Evolutionary conservation across 2,888 invertebrate species (phyloP).

Genomic region (Congeria kusceri): DNA sequence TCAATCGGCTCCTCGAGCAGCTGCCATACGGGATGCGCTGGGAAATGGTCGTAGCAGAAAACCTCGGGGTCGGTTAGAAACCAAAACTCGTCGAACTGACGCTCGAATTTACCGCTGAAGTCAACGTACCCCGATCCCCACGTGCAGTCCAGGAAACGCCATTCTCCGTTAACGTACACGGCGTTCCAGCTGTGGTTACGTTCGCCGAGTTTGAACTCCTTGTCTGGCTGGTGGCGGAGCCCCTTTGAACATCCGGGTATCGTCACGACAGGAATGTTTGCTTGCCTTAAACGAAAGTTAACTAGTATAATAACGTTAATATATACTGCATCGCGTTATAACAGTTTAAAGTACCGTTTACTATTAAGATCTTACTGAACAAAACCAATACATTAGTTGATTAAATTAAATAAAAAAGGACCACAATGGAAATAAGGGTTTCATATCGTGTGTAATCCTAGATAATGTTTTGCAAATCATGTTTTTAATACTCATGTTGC

Average conservation of each 20-base stretch:
- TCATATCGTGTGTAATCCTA: no score
- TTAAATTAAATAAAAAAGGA: no score
- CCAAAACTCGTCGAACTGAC: constrained; percentile 72
- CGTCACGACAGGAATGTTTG: constrained; percentile 59
- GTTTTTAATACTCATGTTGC: no score
- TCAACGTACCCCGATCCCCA: constrained; percentile 69
- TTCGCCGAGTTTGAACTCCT: constrained; percentile 44
- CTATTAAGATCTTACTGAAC: no score
- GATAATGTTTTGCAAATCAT: no score
- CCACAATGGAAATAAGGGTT: no score
- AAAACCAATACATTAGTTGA: no score
- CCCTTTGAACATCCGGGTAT: constrained; percentile 70
- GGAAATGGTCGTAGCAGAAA: constrained; percentile 71
- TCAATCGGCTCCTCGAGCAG: constrained; percentile 68
- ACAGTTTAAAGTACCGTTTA: no score
- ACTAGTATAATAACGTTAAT: no score
- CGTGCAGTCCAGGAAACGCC: constrained; percentile 71
- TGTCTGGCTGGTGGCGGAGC: constrained; percentile 63
- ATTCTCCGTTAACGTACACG: constrained; percentile 60
- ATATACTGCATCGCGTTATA: no score
- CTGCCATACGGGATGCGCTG: constrained; percentile 68
- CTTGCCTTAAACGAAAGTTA: constrained; percentile 52
- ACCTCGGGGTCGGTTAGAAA: constrained; percentile 76
- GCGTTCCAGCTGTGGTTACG: constrained; percentile 73
- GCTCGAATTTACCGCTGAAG: constrained; percentile 50